Evolutionary conservation across 2,888 invertebrate species (phyloP), one percentile per base, ranked within the genome.

Genomic region (Phragmatobia fuliginosa): DNA sequence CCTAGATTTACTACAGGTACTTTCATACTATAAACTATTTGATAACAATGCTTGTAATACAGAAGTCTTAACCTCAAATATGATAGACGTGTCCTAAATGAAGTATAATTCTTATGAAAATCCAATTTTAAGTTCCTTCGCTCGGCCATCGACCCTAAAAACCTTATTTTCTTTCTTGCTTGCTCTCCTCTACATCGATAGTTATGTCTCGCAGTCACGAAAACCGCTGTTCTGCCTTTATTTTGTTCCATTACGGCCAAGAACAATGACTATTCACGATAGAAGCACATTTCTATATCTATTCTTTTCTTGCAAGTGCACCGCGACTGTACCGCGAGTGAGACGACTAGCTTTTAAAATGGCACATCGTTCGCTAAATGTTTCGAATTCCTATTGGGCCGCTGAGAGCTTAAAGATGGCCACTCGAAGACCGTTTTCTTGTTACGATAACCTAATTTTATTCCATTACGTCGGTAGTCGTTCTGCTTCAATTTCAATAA

Each of bases 201-300:
- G 83, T 86, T 91, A 86, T 79, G 87, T 94, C 92, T 94, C 94
- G 81, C 88, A 91, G 92, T 94, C 94, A 94, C 94, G 95, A 94
- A 92, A 92, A 93, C 94, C 93, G 93, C 94, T 94, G 93, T 90
- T 92, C 93, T 92, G 93, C 91, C 94, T 94, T 94, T 94, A 94
- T 94, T 94, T 94, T 94, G 93, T 92, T 93, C 94, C 93, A 94
- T 94, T 93, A 94, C 92, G 87, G 87, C 89, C 91, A 94, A 94
- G 94, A 95, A 95, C 95, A 95, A 95, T 94, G 92, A 93, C 90
- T 92, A 91, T 92, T 88, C 84, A 90, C 87, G 91, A 92, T 92
- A 91, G 90, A 78, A 89, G 82, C 82, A 82, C 84, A 85, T 87
- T 88, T 83, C 86, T 93, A 91, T 92, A 91, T 83, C 91, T 88